phyloP scores from a whole-genome alignment of 2,888 invertebrate genomes.

The Helleia helle region DNA sequence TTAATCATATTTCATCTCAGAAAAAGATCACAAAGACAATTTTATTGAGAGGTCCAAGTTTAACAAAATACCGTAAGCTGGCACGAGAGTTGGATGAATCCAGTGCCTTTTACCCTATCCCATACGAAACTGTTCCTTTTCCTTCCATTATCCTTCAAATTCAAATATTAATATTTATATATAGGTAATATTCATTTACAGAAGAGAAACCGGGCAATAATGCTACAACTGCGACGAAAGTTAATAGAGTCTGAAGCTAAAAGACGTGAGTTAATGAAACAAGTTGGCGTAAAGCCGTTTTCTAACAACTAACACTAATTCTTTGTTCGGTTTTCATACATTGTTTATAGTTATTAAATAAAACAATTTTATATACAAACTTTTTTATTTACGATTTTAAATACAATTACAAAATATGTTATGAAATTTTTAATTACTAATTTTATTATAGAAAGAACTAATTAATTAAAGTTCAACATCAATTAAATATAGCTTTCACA shows the following conservation, averaged over 20 bases:
- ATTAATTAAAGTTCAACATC: no score
- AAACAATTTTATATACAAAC: neutral
- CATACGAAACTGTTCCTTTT: no score
- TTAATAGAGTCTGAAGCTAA: conserved; percentile 47
- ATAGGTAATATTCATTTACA: conserved; percentile 31
- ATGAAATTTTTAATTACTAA: no score
- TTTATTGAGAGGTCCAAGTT: no score
- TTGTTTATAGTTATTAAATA: neutral
- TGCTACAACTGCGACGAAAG: conserved; percentile 51
- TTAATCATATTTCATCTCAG: no score
- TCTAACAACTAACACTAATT: neutral
- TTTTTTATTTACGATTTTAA: neutral
- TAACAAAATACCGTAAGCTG: no score
- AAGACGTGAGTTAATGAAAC: conserved; percentile 37
- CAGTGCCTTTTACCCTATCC: neutral
- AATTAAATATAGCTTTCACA: no score
- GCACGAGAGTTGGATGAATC: no score
- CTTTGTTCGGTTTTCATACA: neutral
- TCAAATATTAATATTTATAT: no score
- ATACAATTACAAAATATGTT: neutral
- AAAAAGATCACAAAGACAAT: no score
- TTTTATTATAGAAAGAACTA: no score
- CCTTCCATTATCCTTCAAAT: neutral
- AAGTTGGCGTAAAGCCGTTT: neutral
- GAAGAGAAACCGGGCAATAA: conserved; percentile 63